Conservation (phyloP, 2,113 vertebrate species). For the Mohoua ochrocephala region DNA sequence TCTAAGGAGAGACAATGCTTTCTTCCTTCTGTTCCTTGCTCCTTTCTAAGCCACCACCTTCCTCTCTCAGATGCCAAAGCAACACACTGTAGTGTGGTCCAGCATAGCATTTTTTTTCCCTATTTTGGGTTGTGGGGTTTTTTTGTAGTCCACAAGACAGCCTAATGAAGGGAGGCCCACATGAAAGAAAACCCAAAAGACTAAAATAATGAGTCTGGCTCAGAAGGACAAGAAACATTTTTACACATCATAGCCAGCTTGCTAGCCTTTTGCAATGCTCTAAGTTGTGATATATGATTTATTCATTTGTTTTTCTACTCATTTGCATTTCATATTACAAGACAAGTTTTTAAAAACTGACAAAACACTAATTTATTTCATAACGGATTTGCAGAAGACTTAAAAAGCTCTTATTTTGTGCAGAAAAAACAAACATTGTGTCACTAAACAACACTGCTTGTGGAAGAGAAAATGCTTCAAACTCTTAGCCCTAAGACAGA, state of each 20-base stretch:
- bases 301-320: background rate
- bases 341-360: background rate
- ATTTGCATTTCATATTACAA: background rate
- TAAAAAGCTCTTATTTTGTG: background rate
- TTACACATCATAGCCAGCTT: conserved; percentile 1
- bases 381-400: background rate
- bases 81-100: background rate
- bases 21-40: background rate
- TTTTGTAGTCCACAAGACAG: conserved; percentile 20
- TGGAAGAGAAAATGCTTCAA: background rate
- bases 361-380: background rate
- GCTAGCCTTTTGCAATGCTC: background rate
- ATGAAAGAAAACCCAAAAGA: conserved; percentile 44
- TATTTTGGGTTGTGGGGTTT: background rate
- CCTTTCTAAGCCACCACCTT: background rate
- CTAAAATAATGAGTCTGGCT: conserved; percentile 37
- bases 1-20: background rate
- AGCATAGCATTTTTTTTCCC: background rate
- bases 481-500: background rate
- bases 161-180: conserved; percentile 33
- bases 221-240: conserved; percentile 4
- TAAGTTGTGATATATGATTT: conserved; percentile 8
- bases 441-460: background rate
- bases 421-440: background rate
- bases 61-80: background rate